A percentile compares a stretch with the other conserved stretches of the same genome.
phyloP scores from a whole-genome alignment of 2,113 vertebrate species.

The Dasyprocta punctata region DNA sequence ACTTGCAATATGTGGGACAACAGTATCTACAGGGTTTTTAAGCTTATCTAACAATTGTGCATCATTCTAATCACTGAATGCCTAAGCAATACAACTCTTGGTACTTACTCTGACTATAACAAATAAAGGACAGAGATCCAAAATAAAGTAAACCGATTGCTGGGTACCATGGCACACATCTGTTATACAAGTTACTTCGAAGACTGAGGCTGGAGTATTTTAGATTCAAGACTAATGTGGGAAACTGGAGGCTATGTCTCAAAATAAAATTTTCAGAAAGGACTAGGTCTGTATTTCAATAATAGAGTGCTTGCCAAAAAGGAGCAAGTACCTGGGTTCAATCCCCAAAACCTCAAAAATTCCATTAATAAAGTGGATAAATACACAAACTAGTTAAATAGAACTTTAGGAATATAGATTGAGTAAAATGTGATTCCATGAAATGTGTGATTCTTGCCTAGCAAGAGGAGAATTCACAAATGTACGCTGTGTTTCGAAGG shows the following conservation, averaged over 20 bases:
- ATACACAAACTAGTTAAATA: neutral
- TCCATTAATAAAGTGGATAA: neutral
- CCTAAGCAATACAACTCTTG: neutral
- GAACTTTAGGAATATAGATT: neutral
- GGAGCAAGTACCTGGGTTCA: neutral
- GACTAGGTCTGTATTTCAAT: neutral
- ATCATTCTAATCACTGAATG: slow-evolving; percentile 43
- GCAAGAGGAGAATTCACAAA: slow-evolving; percentile 20
- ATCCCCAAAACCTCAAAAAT: neutral
- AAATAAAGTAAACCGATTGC: slow-evolving; percentile 34
- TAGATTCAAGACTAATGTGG: neutral
- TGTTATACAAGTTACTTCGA: neutral
- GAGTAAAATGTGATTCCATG: neutral
- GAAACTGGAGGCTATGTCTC: neutral
- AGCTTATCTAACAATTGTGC: neutral
- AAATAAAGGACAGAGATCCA: slow-evolving; percentile 29
- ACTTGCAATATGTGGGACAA: neutral
- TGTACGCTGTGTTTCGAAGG: neutral
- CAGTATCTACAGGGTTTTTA: neutral
- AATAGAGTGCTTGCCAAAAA: neutral
- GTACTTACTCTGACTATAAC: slow-evolving; percentile 6
- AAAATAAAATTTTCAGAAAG: neutral
- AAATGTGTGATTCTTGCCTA: slow-evolving; percentile 39
- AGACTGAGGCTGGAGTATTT: neutral
- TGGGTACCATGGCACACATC: neutral